Percentiles rank a stretch among this genome's conserved stretches.
Evolutionary conservation across 2,113 vertebrate species (phyloP).

Genomic region (Fukomys damarensis): DNA sequence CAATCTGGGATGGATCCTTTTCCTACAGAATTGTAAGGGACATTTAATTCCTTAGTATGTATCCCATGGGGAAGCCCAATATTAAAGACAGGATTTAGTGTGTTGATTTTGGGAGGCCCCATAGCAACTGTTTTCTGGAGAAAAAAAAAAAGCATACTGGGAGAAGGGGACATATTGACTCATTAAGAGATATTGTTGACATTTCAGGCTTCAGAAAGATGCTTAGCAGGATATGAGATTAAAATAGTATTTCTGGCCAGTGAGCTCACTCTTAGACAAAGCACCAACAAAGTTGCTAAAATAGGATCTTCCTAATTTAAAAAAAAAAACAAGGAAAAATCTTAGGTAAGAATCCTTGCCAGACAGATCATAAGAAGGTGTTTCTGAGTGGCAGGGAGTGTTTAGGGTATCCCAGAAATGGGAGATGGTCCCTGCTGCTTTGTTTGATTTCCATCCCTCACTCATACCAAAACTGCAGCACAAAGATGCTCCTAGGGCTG

Average conservation of each 20-base stretch:
- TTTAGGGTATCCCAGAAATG: background rate
- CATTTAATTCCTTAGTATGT: slow-evolving; percentile 21
- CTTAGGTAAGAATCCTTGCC: background rate
- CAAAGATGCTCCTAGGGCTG: background rate
- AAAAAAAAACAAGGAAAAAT: background rate
- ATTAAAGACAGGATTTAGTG: slow-evolving; percentile 36
- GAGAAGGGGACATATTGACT: slow-evolving; percentile 42
- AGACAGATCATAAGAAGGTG: background rate
- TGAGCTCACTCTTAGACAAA: background rate
- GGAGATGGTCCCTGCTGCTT: background rate
- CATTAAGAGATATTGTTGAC: slow-evolving; percentile 35
- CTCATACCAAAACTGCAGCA: background rate
- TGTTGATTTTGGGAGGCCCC: background rate
- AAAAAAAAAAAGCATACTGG: background rate
- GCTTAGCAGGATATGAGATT: background rate
- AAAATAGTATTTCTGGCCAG: slow-evolving; percentile 1
- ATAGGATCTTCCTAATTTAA: background rate
- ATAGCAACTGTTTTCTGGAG: background rate
- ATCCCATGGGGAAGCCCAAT: background rate
- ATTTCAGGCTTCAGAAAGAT: slow-evolving; percentile 50
- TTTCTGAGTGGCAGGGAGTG: background rate
- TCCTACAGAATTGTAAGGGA: slow-evolving; percentile 11
- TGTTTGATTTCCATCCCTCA: background rate
- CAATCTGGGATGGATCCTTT: slow-evolving; percentile 1
- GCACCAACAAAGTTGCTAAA: background rate